phyloP scores from a whole-genome alignment of 1,140 invertebrate species.

The Colletes gigas region DNA sequence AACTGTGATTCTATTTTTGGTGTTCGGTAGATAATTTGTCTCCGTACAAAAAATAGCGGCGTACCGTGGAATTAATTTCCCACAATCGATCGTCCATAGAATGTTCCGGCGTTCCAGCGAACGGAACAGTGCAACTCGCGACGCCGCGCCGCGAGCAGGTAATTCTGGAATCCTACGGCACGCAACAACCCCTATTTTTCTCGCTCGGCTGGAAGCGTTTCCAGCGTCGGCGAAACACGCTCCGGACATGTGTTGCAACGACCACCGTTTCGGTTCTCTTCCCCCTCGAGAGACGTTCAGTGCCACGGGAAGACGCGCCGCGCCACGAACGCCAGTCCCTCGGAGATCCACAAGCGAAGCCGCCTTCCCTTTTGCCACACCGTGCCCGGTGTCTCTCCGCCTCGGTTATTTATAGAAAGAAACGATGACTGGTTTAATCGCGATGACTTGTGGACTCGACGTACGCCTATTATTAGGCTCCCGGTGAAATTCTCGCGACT shows the following conservation, averaged over 20 bases:
- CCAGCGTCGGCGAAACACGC: slow-evolving; percentile 54
- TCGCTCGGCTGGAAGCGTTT: slow-evolving; percentile 14
- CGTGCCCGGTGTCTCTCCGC: background rate
- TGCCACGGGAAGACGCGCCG: background rate
- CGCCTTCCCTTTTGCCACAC: slow-evolving; percentile 7
- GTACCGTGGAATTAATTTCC: no score
- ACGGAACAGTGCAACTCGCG: no score
- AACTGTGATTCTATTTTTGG: no score
- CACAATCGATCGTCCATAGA: no score
- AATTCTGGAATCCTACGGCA: slow-evolving; percentile 22
- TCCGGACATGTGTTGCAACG: slow-evolving; percentile 69
- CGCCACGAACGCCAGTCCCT: background rate
- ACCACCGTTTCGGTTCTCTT: no score
- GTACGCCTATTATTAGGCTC: slow-evolving; percentile 43
- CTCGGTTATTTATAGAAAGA: slow-evolving; percentile 46
- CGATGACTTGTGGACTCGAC: slow-evolving; percentile 36
- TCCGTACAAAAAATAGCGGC: no score
- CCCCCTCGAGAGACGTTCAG: no score
- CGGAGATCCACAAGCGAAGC: background rate
- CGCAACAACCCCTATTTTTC: slow-evolving; percentile 31
- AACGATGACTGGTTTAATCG: slow-evolving; percentile 53
- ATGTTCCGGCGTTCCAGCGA: no score
- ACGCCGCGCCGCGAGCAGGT: slow-evolving; percentile 8
- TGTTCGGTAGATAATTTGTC: no score
- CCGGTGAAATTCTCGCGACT: slow-evolving; percentile 24